Conservation (phyloP, 1,140 invertebrate genomes). For the Drosophila pectinifera region DNA sequence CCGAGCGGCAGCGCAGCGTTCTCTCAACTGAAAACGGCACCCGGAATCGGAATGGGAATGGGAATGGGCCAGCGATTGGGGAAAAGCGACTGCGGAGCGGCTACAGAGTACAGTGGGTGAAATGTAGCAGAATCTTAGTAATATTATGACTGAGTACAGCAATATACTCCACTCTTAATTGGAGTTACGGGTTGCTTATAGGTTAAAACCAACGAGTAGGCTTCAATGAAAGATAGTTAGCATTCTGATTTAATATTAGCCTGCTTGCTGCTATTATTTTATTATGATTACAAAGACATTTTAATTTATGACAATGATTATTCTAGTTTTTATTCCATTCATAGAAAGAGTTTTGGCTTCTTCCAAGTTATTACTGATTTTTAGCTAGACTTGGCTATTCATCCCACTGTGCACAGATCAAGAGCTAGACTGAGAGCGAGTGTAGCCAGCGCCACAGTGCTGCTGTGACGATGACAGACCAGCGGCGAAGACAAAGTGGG, state of each 20-base stretch:
- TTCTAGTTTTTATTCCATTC: too few relatives aligned
- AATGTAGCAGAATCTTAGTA: not conserved
- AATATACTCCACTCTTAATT: too few relatives aligned
- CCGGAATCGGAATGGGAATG: slow-evolving; percentile 19
- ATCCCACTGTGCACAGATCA: slow-evolving; percentile 15
- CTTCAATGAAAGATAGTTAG: too few relatives aligned
- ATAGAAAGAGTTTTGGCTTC: not conserved
- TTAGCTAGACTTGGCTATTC: not conserved
- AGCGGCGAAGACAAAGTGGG: slow-evolving; percentile 45
- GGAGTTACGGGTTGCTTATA: too few relatives aligned
- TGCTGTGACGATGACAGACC: slow-evolving; percentile 41
- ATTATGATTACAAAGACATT: too few relatives aligned
- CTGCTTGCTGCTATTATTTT: too few relatives aligned
- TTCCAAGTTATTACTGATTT: not conserved
- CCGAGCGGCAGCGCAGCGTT: slow-evolving; percentile 59
- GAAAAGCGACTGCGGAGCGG: slow-evolving; percentile 13
- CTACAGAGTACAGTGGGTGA: slow-evolving; percentile 8
- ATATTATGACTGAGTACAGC: too few relatives aligned
- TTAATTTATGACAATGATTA: too few relatives aligned
- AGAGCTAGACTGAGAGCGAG: slow-evolving; percentile 24
- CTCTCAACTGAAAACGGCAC: slow-evolving; percentile 58
- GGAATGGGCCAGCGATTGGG: slow-evolving; percentile 17
- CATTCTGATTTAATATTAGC: too few relatives aligned
- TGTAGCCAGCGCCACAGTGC: slow-evolving; percentile 10
- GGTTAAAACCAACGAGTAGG: too few relatives aligned